Conservation (phyloP, 1,140 invertebrate genomes). For the Dendrolimus punctatus region DNA sequence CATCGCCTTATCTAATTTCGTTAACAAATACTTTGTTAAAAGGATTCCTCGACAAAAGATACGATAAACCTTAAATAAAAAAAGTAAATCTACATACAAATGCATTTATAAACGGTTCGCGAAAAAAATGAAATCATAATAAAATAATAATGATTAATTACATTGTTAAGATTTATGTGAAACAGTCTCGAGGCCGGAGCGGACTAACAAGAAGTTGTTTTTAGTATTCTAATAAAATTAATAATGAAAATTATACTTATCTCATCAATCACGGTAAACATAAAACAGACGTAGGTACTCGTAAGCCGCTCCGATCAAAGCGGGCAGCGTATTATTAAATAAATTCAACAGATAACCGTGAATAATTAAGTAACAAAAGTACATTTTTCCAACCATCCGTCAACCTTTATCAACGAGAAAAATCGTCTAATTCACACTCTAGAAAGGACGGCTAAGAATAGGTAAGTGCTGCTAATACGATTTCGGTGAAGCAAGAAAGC, state of each 20-base stretch:
- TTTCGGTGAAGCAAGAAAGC: too few species aligned
- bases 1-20: too few species aligned
- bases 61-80: too few species aligned
- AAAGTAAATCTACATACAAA: too few species aligned
- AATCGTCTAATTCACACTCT: conserved; percentile 63
- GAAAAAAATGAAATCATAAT: too few species aligned
- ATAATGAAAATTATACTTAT: conserved; percentile 3
- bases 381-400: conserved; percentile 35
- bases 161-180: too few species aligned
- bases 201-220: too few species aligned
- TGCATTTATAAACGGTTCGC: too few species aligned
- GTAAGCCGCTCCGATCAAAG: neutral
- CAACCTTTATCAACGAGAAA: conserved; percentile 62
- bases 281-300: neutral
- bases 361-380: conserved; percentile 48
- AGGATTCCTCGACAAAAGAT: too few species aligned
- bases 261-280: conserved; percentile 11
- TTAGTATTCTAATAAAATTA: conserved; percentile 7
- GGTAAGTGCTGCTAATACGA: conserved; percentile 25
- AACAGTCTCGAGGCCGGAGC: too few species aligned
- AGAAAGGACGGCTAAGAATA: conserved; percentile 37
- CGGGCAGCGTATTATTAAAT: conserved; percentile 13
- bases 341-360: conserved; percentile 27
- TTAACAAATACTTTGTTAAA: too few species aligned
- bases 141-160: too few species aligned